phyloP scores from a whole-genome alignment of 1,140 invertebrate species.

The Danaus melanippus region DNA sequence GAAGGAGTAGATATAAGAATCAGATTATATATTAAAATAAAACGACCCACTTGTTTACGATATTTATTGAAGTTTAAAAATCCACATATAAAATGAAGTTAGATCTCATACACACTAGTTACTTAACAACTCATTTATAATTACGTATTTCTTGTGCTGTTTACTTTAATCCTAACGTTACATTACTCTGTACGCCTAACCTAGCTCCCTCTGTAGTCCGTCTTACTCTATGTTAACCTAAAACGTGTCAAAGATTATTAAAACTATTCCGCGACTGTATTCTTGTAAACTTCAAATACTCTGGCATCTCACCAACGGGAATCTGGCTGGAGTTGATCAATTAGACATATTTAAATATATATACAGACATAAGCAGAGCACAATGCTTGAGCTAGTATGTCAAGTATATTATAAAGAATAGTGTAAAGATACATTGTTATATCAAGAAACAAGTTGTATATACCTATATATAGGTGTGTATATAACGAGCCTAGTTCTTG shows the following conservation, averaged over 20 bases:
- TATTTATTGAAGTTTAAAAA: conserved; percentile 47
- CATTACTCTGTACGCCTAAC: not conserved
- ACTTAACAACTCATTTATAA: conserved; percentile 8
- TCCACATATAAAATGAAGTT: conserved; percentile 41
- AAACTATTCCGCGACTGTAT: conserved; percentile 1
- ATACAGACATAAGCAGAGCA: no score
- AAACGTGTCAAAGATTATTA: not conserved
- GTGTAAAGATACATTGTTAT: no score
- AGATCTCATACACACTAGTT: conserved; percentile 11
- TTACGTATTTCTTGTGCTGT: conserved; percentile 21
- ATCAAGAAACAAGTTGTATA: not conserved
- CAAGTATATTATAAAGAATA: no score
- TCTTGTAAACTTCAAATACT: not conserved
- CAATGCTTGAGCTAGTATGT: no score
- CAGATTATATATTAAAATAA: conserved; percentile 17
- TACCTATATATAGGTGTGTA: not conserved
- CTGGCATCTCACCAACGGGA: not conserved
- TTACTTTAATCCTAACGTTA: conserved; percentile 3
- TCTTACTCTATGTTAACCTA: no score
- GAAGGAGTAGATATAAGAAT: conserved; percentile 34
- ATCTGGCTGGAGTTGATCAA: not conserved
- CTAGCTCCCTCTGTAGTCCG: no score
- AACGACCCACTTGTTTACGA: conserved; percentile 24
- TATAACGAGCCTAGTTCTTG: conserved; percentile 40
- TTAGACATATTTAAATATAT: no score